Conservation (phyloP, 1,140 invertebrate genomes). For the honey bee (Apis mellifera) region DNA sequence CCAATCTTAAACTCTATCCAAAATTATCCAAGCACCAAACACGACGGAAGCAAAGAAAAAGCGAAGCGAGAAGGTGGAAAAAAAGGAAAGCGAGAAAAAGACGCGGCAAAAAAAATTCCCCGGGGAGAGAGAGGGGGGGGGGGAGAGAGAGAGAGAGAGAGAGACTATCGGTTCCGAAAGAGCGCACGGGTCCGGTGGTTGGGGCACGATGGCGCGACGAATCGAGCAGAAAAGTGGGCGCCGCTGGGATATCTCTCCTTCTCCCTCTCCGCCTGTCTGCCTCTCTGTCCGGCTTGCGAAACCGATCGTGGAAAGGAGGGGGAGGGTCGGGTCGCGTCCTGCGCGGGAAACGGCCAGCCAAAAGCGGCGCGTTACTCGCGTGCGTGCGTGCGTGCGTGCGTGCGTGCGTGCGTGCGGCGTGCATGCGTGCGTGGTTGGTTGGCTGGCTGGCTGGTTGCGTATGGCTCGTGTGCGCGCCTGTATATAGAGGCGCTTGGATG, state of each 20-base stretch:
- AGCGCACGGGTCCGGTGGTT: neutral
- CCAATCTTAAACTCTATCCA: too few relatives aligned
- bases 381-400: neutral
- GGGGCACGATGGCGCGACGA: slow-evolving; percentile 36
- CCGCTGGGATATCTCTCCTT: neutral
- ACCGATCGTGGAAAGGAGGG: slow-evolving; percentile 47
- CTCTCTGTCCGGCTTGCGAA: slow-evolving; percentile 38
- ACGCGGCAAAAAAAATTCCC: neutral
- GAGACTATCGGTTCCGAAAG: neutral
- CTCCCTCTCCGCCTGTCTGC: neutral
- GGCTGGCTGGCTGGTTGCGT: neutral
- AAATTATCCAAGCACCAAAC: neutral
- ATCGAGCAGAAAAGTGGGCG: slow-evolving; percentile 46
- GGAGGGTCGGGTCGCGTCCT: slow-evolving; percentile 43
- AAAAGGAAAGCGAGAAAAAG: neutral
- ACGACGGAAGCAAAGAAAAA: neutral
- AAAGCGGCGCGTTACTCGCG: slow-evolving; percentile 53
- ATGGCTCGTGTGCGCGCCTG: slow-evolving; percentile 15
- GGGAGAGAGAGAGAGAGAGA: too few relatives aligned
- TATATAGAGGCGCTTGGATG: slow-evolving; percentile 33
- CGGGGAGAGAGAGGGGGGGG: neutral
- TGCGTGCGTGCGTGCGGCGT: neutral
- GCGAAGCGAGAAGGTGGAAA: neutral
- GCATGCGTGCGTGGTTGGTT: neutral
- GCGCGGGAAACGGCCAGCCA: slow-evolving; percentile 61